Base-by-base conservation (phyloP, 2,888 invertebrate species). In the Congeria kusceri region DNA sequence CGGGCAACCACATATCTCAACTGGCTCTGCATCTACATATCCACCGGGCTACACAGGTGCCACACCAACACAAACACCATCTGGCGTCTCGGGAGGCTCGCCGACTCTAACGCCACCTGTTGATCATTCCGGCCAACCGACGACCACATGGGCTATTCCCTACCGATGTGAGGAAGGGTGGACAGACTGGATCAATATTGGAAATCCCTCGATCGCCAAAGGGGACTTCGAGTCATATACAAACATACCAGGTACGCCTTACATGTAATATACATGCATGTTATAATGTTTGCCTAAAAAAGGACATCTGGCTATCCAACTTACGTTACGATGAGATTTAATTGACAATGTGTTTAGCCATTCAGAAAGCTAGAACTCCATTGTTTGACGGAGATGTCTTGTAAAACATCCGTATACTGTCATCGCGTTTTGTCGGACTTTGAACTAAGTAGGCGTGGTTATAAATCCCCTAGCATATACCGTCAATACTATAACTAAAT, bases 161-260 rank as follows among this genome's bases (percentile, higher is more conserved):
- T 67, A 58, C 64, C 23, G 72, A 7, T 93, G 93, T 77, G 76
- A 68, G 23, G 86, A 88, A 29, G 91, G 92, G 11, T 93, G 93
- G 93, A 92, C 92, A 9, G 88, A 88, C 4, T 93, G 93, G 93
- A 90, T 93, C 59, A 92, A 93, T 76, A 81, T 58, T 3, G 87
- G 90, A 32, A 74, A 80, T 46, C 91, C 92, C 20, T 62, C 80
- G 0, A 67, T 73, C 29, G 53, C 63, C 7, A 62, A 49, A 13
- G 86, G 86, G 15, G 88, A 89, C 62, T 61, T 81, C 28, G 90
- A 90, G 72, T 75, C 77, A 18, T 76, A 87, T 25, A 74, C 46
- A 11, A 83, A 76, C 29, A 80, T 88, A 5, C 86, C 83, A 58
- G 86, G 79, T 80, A 29, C 39, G 66, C 32, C 18, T 25, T 56